Evolutionary conservation across 2,888 invertebrate species (phyloP).

Genomic region (Scaptomyza polygonia): DNA sequence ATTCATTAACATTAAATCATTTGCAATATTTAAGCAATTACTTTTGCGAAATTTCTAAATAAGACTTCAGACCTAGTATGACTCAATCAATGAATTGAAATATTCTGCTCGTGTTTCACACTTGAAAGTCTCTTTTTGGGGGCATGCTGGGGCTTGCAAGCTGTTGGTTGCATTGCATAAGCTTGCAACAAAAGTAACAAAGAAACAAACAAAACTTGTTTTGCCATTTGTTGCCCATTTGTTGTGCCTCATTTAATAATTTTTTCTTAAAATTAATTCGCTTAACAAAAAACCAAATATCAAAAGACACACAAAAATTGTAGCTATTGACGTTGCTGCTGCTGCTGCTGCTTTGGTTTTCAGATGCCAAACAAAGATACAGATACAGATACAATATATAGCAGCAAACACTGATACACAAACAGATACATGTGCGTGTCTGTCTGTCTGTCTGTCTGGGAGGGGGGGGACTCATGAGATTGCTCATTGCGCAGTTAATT

Average conservation of each 20-base stretch:
- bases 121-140: slow-evolving; percentile 15
- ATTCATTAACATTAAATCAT: slow-evolving; percentile 4
- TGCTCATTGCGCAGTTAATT: slow-evolving; percentile 80
- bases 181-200: slow-evolving; percentile 25
- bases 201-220: slow-evolving; percentile 60
- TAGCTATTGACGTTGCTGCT: slow-evolving; percentile 34
- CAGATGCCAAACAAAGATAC: slow-evolving; percentile 56
- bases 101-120: slow-evolving; percentile 31
- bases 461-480: slow-evolving; percentile 42
- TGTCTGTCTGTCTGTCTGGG: slow-evolving; percentile 9
- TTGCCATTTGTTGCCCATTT: slow-evolving; percentile 53
- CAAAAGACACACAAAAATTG: slow-evolving; percentile 47
- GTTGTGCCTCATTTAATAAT: slow-evolving; percentile 63
- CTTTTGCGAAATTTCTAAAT: slow-evolving; percentile 56
- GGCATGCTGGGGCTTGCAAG: slow-evolving; percentile 7
- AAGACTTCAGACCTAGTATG: slow-evolving; percentile 48
- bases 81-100: slow-evolving; percentile 41
- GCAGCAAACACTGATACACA: slow-evolving; percentile 22
- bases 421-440: slow-evolving; percentile 50
- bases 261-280: slow-evolving; percentile 56
- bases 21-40: slow-evolving; percentile 30
- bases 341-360: slow-evolving; percentile 44
- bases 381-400: slow-evolving; percentile 38
- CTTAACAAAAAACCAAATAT: slow-evolving; percentile 51
- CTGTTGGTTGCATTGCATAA: slow-evolving; percentile 51